These are phyloP conservation scores for Chouioia cunea DNA, from an alignment of 2,888 invertebrate genomes.

Conservation along the genomic window DNA sequence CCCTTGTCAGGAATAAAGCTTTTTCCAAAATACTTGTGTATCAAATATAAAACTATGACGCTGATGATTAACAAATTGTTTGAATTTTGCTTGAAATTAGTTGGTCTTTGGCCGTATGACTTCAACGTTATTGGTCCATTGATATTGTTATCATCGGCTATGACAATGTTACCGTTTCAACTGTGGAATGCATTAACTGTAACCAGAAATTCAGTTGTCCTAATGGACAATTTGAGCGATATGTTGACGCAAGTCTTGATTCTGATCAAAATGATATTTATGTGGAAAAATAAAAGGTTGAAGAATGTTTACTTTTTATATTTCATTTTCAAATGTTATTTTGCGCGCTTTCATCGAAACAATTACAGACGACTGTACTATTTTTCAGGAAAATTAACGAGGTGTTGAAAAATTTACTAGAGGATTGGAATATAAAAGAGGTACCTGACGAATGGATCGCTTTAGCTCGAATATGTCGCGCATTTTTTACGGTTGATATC, in stretches of 20 bases:
- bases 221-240: constrained; percentile 30
- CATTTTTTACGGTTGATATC: no score
- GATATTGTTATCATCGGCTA: background rate
- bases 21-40: no score
- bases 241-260: constrained; percentile 16
- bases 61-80: no score
- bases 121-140: constrained; percentile 19
- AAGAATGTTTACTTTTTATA: background rate
- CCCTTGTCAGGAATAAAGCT: no score
- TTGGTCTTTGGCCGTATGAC: constrained; percentile 26
- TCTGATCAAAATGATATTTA: constrained; percentile 14
- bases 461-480: no score
- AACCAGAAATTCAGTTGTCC: constrained; percentile 6
- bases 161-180: constrained; percentile 29
- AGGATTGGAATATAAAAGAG: no score
- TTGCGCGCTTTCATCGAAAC: no score
- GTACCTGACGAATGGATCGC: no score
- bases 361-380: no score
- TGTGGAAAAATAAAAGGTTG: constrained; percentile 35
- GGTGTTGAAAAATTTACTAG: no score
- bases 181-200: constrained; percentile 7
- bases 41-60: no score
- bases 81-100: constrained; percentile 14
- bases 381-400: no score
- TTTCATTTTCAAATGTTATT: background rate